Evolutionary conservation across 2,888 invertebrate species (phyloP).

Genomic region (Conistra vaccinii): DNA sequence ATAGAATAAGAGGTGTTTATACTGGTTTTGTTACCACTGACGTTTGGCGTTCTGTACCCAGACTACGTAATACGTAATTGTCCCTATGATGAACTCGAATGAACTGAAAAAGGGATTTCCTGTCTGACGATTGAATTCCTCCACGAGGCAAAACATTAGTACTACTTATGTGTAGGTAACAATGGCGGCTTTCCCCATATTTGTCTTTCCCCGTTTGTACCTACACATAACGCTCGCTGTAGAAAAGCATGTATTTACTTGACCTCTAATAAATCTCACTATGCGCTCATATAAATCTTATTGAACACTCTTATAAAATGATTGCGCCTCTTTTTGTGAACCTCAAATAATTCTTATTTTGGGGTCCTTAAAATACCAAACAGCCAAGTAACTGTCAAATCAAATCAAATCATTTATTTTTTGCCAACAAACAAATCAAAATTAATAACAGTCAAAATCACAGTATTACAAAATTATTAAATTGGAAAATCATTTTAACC

Average conservation of each 20-base stretch:
- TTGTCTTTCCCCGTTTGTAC: neutral
- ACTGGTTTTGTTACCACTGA: neutral
- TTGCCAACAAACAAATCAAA: too few relatives aligned
- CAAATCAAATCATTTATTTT: too few relatives aligned
- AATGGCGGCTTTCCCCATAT: neutral
- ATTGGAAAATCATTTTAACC: too few relatives aligned
- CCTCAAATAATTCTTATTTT: neutral
- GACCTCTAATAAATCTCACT: too few relatives aligned
- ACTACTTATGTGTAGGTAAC: neutral
- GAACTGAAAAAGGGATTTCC: slow-evolving; percentile 28
- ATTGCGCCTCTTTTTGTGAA: neutral
- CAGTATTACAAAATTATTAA: too few relatives aligned
- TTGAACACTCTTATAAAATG: neutral
- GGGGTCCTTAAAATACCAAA: neutral
- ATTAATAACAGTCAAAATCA: too few relatives aligned
- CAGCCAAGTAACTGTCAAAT: too few relatives aligned
- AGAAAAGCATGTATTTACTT: neutral
- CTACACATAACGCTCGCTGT: neutral
- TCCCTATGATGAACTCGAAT: neutral
- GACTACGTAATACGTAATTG: neutral
- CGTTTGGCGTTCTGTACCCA: neutral
- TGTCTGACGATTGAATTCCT: slow-evolving; percentile 32
- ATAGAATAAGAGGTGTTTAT: neutral
- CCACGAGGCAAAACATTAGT: neutral
- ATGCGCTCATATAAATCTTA: neutral